Evolutionary conservation across 1,140 invertebrate species (phyloP).

Genomic region (Brachionus calyciflorus): DNA sequence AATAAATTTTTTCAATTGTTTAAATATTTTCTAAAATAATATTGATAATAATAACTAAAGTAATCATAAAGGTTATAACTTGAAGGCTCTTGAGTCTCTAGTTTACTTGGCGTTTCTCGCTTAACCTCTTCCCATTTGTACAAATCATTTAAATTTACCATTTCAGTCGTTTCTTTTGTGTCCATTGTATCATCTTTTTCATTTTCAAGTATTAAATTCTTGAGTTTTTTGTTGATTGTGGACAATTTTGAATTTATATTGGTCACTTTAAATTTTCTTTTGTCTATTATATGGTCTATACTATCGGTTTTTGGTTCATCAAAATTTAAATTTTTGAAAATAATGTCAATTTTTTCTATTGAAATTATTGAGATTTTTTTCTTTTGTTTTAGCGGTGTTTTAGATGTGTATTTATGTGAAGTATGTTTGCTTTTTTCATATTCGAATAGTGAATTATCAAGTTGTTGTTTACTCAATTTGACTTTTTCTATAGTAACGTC

Average conservation of each 20-base stretch:
- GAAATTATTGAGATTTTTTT: not conserved
- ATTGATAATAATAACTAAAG: not conserved
- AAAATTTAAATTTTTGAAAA: not conserved
- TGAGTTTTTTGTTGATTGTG: not conserved
- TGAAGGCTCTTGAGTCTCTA: not conserved
- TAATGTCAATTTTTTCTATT: not conserved
- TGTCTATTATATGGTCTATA: not conserved
- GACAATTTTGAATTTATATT: not conserved
- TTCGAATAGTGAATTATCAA: slow-evolving; percentile 2
- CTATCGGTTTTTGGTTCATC: not conserved
- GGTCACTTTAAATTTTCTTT: not conserved
- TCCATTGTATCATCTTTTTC: not conserved
- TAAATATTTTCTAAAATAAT: slow-evolving; percentile 44
- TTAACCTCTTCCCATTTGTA: slow-evolving; percentile 34
- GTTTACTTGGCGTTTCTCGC: not conserved
- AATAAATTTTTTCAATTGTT: slow-evolving; percentile 4
- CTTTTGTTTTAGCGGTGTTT: not conserved
- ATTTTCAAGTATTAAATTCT: not conserved
- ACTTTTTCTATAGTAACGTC: slow-evolving; percentile 43
- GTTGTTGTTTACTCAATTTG: not conserved
- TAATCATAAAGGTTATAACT: not conserved
- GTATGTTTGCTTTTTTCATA: slow-evolving; percentile 27
- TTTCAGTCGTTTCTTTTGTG: not conserved
- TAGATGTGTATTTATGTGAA: not conserved
- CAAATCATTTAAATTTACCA: not conserved